Percentiles rank a stretch among this genome's conserved stretches.
phyloP scores from a whole-genome alignment of 2,888 invertebrate genomes.

The Toxonevra muliebris region DNA sequence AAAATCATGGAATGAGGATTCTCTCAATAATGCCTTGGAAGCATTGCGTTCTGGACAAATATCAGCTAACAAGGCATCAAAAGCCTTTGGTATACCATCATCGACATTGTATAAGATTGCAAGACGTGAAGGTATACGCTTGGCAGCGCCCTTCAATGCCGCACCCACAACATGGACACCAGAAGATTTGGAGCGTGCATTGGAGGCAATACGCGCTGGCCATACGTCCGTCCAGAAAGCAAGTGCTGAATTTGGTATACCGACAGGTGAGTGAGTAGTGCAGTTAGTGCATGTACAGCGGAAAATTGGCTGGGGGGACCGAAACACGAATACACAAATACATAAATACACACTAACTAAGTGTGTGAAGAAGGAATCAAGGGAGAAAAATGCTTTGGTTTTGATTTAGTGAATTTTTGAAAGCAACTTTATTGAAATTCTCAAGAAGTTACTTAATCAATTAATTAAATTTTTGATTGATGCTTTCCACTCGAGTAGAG shows the following conservation, averaged over 20 bases:
- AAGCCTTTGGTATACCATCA: conserved; percentile 90
- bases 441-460: too few species aligned
- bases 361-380: neutral
- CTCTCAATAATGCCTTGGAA: conserved; percentile 81
- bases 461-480: too few species aligned
- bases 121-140: conserved; percentile 85
- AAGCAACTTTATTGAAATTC: too few species aligned
- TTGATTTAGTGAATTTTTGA: too few species aligned
- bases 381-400: too few species aligned
- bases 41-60: conserved; percentile 85
- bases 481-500: too few species aligned
- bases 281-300: neutral
- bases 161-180: conserved; percentile 89
- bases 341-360: neutral
- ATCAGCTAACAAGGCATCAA: conserved; percentile 91
- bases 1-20: conserved; percentile 89
- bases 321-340: neutral
- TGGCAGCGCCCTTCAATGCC: conserved; percentile 90
- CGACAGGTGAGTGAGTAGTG: conserved; percentile 71
- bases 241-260: conserved; percentile 86
- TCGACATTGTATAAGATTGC: conserved; percentile 93
- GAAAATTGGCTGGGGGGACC: neutral
- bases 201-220: conserved; percentile 82
- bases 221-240: conserved; percentile 87
- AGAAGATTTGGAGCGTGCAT: conserved; percentile 82